These are phyloP conservation scores for Potorous gilbertii DNA, from an alignment of 2,797 vertebrate species.

Conservation along the genomic window DNA sequence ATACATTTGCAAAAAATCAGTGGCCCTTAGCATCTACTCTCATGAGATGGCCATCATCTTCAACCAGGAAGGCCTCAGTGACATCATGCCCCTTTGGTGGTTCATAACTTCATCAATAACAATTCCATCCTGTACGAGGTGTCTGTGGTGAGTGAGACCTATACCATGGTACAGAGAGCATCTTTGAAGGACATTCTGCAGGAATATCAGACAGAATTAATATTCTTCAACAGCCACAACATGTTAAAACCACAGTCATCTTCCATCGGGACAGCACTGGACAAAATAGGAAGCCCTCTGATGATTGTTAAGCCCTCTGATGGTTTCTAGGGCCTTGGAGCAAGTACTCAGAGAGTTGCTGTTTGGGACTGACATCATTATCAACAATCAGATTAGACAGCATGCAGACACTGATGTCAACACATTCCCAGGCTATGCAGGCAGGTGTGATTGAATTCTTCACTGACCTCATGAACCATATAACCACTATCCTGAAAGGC, in stretches of 20 bases:
- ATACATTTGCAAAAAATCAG: conserved; percentile 99
- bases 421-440: conserved; percentile 97
- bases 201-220: conserved; percentile 95
- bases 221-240: conserved; percentile 99
- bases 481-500: conserved; percentile 92
- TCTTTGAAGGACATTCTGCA: conserved; percentile 97
- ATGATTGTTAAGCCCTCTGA: conserved; percentile 92
- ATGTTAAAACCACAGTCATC: conserved; percentile 98
- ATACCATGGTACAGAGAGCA: conserved; percentile 96
- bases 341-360: conserved; percentile 91
- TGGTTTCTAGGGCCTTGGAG: conserved; percentile 91
- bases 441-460: conserved; percentile 97
- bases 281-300: conserved; percentile 93
- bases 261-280: conserved; percentile 94
- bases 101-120: conserved; percentile 99
- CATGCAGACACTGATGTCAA: conserved; percentile 98
- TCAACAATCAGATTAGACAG: conserved; percentile 97
- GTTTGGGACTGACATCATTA: conserved; percentile 98
- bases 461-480: conserved; percentile 95
- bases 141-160: conserved; percentile 96
- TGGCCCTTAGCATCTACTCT: conserved; percentile 98
- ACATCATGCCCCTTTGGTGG: conserved; percentile 95
- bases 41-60: conserved; percentile 99
- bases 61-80: conserved; percentile 94
- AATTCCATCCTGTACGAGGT: conserved; percentile 98